Evolutionary conservation across 2,113 vertebrate genomes (phyloP).

Genomic region (Psophia crepitans): DNA sequence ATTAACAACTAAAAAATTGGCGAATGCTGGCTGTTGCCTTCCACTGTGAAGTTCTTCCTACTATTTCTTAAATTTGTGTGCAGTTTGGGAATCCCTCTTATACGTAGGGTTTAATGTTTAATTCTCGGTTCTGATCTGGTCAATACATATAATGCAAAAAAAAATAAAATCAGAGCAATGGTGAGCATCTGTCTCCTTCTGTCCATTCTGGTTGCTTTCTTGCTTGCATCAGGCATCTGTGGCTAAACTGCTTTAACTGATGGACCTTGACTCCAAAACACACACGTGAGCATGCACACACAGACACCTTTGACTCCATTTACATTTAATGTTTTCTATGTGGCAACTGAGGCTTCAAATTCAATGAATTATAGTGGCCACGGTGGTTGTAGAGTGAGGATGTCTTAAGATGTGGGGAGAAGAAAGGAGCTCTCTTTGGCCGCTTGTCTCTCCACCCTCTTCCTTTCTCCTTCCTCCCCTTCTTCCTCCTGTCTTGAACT

Average conservation of each 20-base stretch:
- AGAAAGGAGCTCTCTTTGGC: not conserved
- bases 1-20: not conserved
- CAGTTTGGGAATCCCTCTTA: not conserved
- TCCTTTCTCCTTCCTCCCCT: not conserved
- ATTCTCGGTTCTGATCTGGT: not conserved
- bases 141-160: not conserved
- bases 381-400: not conserved
- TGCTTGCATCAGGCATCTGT: not conserved
- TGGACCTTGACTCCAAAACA: not conserved
- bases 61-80: not conserved
- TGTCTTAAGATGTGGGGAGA: not conserved
- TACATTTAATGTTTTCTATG: not conserved
- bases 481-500: not conserved
- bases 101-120: not conserved
- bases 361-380: not conserved
- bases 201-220: not conserved
- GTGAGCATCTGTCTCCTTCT: not conserved
- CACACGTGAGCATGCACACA: rapidly evolving
- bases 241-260: not conserved
- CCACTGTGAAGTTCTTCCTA: not conserved
- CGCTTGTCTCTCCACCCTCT: not conserved
- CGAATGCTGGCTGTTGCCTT: not conserved
- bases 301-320: not conserved
- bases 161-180: not conserved
- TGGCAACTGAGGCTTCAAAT: not conserved